Conservation (phyloP, 2,797 vertebrate genomes). For the Sebastes iracundus region DNA sequence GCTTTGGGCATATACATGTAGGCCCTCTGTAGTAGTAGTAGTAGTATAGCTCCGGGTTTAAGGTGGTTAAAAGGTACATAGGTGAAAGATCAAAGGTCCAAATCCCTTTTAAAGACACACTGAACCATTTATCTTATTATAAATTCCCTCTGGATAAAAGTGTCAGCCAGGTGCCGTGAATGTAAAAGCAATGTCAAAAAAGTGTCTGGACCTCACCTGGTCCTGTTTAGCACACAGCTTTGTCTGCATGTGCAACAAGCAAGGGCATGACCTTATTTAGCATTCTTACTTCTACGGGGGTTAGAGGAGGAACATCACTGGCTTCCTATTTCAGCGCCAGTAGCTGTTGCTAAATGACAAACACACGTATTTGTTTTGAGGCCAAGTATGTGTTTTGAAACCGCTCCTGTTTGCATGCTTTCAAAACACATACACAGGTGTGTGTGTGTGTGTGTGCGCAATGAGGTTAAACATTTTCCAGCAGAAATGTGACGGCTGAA, state of each 20-base stretch:
- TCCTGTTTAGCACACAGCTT: conserved; percentile 26
- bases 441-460: neutral
- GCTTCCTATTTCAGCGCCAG: neutral
- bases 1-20: neutral
- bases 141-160: neutral
- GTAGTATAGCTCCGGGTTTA: neutral
- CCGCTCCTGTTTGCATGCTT: conserved; percentile 26
- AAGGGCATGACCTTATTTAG: conserved; percentile 35
- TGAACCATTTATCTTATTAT: conserved; percentile 9
- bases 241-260: conserved; percentile 32
- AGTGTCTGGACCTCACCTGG: conserved; percentile 5
- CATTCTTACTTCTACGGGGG: neutral
- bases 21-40: neutral
- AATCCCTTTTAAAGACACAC: neutral
- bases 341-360: conserved; percentile 29
- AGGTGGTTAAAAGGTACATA: neutral
- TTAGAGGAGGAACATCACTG: neutral
- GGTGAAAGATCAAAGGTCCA: conserved; percentile 2
- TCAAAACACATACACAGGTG: conserved; percentile 12
- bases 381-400: conserved; percentile 30
- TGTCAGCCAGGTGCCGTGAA: neutral
- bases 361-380: conserved; percentile 22
- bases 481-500: neutral
- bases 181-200: neutral
- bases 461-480: neutral